Evolutionary conservation across 2,888 invertebrate genomes (phyloP).

Genomic region (Cerastoderma edule): DNA sequence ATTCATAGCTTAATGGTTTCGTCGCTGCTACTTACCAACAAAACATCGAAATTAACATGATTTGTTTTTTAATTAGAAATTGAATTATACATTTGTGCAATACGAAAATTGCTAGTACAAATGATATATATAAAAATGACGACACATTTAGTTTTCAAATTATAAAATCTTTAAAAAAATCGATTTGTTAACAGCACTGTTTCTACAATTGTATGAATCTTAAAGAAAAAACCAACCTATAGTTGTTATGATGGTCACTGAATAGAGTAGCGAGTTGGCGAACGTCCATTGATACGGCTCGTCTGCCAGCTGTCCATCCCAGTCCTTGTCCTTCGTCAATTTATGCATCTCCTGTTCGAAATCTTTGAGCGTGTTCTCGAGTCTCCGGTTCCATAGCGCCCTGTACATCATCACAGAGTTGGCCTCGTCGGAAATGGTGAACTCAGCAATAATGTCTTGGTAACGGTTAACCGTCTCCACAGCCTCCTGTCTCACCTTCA

Average conservation of each 20-base stretch:
- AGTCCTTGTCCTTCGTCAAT: constrained; percentile 91
- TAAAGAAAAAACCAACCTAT: constrained; percentile 90
- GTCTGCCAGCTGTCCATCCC: constrained; percentile 87
- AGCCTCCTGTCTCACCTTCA: constrained; percentile 29
- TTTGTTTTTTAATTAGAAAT: no score
- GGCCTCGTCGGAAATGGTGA: background rate
- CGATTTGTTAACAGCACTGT: no score
- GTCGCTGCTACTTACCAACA: no score
- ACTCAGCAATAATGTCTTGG: constrained; percentile 35
- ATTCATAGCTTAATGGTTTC: no score
- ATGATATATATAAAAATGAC: no score
- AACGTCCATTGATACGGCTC: constrained; percentile 91
- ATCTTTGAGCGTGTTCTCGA: constrained; percentile 28
- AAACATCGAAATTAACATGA: no score
- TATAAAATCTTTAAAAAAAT: no score
- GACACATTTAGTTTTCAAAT: no score
- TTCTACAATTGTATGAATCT: no score
- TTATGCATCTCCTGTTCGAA: constrained; percentile 87
- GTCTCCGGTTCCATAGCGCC: constrained; percentile 24
- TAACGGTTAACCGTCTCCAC: constrained; percentile 22
- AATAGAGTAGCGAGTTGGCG: constrained; percentile 92
- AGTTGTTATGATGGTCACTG: constrained; percentile 93
- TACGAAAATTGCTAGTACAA: no score
- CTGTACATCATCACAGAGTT: constrained; percentile 8
- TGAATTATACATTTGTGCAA: no score